Conservation (phyloP, 2,888 invertebrate genomes). For the Torymus aiolomorphi region DNA sequence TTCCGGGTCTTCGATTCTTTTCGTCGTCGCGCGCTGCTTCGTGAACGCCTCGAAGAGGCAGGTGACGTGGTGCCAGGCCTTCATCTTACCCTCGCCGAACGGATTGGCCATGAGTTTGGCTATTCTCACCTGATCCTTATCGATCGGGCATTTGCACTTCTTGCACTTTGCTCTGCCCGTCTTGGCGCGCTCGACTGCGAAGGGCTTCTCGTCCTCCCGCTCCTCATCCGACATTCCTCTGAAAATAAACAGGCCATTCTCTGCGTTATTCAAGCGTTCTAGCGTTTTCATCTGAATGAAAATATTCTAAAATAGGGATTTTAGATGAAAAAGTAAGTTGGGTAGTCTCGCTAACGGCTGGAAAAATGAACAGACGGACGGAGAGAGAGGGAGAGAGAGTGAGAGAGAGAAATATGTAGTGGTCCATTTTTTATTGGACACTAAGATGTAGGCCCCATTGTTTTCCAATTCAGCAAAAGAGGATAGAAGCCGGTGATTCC, state of each 20-base stretch:
- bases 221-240: constrained; percentile 72
- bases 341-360: too few relatives aligned
- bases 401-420: not conserved
- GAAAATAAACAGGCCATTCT: too few relatives aligned
- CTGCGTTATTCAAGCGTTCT: too few relatives aligned
- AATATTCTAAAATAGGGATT: too few relatives aligned
- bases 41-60: constrained; percentile 89
- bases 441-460: not conserved
- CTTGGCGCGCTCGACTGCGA: constrained; percentile 88
- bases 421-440: constrained; percentile 4
- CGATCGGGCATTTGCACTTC: constrained; percentile 89
- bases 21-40: constrained; percentile 88
- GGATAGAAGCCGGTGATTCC: not conserved
- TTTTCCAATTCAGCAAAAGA: constrained; percentile 20
- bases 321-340: too few relatives aligned
- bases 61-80: constrained; percentile 88
- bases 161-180: constrained; percentile 89
- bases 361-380: too few relatives aligned
- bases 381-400: too few relatives aligned
- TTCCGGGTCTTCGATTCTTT: constrained; percentile 84
- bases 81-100: constrained; percentile 87
- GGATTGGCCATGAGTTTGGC: constrained; percentile 88
- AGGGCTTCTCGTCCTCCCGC: constrained; percentile 78
- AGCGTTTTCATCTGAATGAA: too few relatives aligned
- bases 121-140: constrained; percentile 83